phyloP scores from a whole-genome alignment of 92 coral and sea anemone genomes.

The Parazoanthus swiftii region DNA sequence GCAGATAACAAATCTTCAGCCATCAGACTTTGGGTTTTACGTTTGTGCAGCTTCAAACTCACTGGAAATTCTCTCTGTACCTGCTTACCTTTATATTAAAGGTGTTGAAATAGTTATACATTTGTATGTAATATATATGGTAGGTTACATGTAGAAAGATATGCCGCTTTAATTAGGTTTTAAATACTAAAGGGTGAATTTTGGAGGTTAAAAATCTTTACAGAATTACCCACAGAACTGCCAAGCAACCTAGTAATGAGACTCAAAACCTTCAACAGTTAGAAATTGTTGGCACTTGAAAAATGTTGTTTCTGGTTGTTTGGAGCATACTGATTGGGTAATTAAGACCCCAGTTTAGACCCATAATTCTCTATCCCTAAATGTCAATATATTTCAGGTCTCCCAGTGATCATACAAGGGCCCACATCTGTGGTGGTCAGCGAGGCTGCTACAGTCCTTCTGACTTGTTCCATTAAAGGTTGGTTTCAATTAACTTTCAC shows the following conservation, averaged over 20 bases:
- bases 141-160: too few relatives aligned
- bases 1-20: slow-evolving; percentile 54
- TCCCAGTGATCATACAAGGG: slow-evolving; percentile 58
- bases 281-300: too few relatives aligned
- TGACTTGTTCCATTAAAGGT: slow-evolving; percentile 52
- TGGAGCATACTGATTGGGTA: too few relatives aligned
- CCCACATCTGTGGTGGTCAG: slow-evolving; percentile 54
- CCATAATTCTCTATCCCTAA: too few relatives aligned
- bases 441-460: slow-evolving; percentile 52
- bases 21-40: slow-evolving; percentile 76
- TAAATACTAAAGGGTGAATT: too few relatives aligned
- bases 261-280: too few relatives aligned
- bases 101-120: slow-evolving; percentile 48
- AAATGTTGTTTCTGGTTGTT: too few relatives aligned
- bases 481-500: not conserved
- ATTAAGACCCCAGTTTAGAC: too few relatives aligned
- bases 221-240: not conserved
- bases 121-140: too few relatives aligned
- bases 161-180: too few relatives aligned
- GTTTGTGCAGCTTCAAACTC: slow-evolving; percentile 75
- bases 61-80: slow-evolving; percentile 51
- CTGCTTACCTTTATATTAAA: slow-evolving; percentile 64
- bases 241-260: too few relatives aligned
- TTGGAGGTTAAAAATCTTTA: not conserved
- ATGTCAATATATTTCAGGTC: slow-evolving; percentile 46